Conservation (phyloP, 2,113 vertebrate species). For the Phodopus roborovskii region DNA sequence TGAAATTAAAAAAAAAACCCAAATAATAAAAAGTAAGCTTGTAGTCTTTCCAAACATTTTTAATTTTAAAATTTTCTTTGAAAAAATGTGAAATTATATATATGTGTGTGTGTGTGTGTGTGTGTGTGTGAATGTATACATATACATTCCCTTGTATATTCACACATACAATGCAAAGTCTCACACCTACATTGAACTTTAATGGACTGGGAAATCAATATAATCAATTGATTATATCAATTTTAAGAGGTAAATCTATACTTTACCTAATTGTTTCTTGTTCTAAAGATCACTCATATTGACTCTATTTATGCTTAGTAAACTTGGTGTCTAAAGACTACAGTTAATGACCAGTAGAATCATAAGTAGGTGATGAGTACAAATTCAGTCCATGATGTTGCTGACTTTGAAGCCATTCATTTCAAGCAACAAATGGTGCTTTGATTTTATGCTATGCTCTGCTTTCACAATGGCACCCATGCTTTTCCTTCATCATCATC, state of each 20-base stretch:
- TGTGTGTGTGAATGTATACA: neutral
- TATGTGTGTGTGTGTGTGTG: neutral
- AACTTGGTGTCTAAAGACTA: neutral
- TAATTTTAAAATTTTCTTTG: neutral
- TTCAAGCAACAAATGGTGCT: neutral
- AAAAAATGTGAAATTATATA: neutral
- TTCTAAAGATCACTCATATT: conserved; percentile 50
- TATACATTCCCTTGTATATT: neutral
- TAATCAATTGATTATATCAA: conserved; percentile 55
- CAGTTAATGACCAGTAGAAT: conserved; percentile 2
- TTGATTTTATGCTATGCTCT: conserved; percentile 25
- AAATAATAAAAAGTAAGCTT: neutral
- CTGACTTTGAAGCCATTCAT: conserved; percentile 22
- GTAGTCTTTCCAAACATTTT: neutral
- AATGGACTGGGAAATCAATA: conserved; percentile 38
- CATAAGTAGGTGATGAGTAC: conserved; percentile 28
- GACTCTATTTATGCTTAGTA: conserved; percentile 2
- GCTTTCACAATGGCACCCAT: neutral
- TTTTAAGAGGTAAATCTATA: conserved; percentile 57
- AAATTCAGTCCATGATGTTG: conserved; percentile 21
- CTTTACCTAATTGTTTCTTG: conserved; percentile 49
- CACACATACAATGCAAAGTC: neutral
- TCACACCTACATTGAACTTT: neutral
- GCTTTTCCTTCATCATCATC: neutral
- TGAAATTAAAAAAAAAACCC: neutral